A percentile compares a stretch with the other conserved stretches of the same genome.
Evolutionary conservation across 2,888 invertebrate genomes (phyloP).

Genomic region (Masnerella sp.): DNA sequence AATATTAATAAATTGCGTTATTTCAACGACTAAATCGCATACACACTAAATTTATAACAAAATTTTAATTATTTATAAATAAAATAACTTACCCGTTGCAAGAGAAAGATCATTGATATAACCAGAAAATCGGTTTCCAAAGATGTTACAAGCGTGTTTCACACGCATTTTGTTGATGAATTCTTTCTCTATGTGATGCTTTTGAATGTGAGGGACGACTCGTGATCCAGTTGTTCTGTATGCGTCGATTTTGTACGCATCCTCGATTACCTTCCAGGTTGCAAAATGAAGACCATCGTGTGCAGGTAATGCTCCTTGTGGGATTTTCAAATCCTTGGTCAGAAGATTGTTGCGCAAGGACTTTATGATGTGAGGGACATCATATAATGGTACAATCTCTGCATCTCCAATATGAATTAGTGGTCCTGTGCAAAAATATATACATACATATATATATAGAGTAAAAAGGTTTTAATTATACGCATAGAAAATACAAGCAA

Average conservation of each 20-base stretch:
- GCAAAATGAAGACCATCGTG: no score
- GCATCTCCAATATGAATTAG: constrained; percentile 14
- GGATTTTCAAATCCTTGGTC: no score
- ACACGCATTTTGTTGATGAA: constrained; percentile 23
- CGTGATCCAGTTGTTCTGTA: neutral
- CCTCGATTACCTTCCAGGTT: no score
- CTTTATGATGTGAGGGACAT: neutral
- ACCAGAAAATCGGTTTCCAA: neutral
- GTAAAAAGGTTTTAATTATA: neutral
- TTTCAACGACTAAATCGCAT: neutral
- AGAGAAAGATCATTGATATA: neutral
- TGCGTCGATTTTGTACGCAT: constrained; percentile 5
- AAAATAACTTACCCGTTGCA: constrained; percentile 5
- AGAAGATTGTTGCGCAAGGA: neutral
- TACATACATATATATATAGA: no score
- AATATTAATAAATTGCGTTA: no score
- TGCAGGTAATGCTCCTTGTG: neutral
- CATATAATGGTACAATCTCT: constrained; percentile 45
- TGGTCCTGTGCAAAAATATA: no score
- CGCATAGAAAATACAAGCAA: no score
- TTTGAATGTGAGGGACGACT: constrained; percentile 3
- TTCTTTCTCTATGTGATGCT: neutral
- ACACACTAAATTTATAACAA: neutral
- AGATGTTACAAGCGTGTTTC: constrained; percentile 10
- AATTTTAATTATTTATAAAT: neutral